These are phyloP conservation scores for Hyppa rectilinea DNA, from an alignment of 2,888 invertebrate genomes.

Conservation along the genomic window DNA sequence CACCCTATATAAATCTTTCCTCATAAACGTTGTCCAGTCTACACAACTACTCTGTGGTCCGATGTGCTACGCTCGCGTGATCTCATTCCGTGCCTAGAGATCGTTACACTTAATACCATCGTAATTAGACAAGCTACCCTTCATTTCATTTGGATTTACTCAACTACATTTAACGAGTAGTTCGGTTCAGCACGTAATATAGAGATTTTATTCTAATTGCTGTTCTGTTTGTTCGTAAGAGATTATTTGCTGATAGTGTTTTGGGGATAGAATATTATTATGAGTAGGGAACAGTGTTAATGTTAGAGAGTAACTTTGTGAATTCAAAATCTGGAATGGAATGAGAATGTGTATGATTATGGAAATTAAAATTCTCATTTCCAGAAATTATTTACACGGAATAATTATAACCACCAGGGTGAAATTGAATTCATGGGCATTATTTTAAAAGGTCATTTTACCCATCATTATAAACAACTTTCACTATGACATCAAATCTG, in stretches of 20 bases:
- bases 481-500: too few species aligned
- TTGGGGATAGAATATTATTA: constrained; percentile 10
- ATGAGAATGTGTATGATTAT: background rate
- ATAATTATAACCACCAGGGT: too few species aligned
- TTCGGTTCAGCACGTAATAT: constrained; percentile 64
- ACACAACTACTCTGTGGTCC: constrained; percentile 28
- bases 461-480: too few species aligned
- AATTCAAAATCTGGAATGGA: constrained; percentile 8
- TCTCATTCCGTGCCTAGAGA: constrained; percentile 73
- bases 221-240: constrained; percentile 19
- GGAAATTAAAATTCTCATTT: background rate
- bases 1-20: background rate
- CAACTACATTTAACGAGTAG: constrained; percentile 63
- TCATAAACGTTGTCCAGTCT: constrained; percentile 31
- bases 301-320: background rate
- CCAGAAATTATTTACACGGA: background rate
- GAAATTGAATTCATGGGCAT: too few species aligned
- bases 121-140: constrained; percentile 78
- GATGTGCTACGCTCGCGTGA: constrained; percentile 70
- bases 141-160: constrained; percentile 76
- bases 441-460: too few species aligned
- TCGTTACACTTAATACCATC: constrained; percentile 72
- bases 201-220: constrained; percentile 63
- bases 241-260: constrained; percentile 24
- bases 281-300: background rate